Base-by-base conservation (phyloP, 2,888 invertebrate genomes). In the Amitus sp. region DNA sequence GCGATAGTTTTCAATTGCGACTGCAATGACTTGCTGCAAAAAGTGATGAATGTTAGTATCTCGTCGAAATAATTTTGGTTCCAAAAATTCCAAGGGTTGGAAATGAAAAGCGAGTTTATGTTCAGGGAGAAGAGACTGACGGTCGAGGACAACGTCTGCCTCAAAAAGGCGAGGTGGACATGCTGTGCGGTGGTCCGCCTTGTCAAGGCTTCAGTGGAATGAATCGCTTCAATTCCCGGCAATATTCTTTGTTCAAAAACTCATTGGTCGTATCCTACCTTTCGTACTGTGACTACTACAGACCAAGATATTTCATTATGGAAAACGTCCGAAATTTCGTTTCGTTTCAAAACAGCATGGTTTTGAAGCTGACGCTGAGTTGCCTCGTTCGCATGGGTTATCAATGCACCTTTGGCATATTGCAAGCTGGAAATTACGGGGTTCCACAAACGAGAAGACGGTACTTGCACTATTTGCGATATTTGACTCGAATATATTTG, bases 121-220 rank as follows among this genome's bases (percentile, higher is more conserved):
- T 45, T 69, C 68, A 84, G 83, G 88, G 88, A 1, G 83, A 85
- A 4, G 77, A 80, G 17, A 85, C 84, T 60, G 85, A 85, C 53
- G 76, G 76, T 1, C 83, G 83, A 13, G 87, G 87, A 0, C 83
- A 87, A 65, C 83, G 83, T 7, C 82, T 94, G 37, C 94, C 94
- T 0, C 83, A 85, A 77, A 90, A 88, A 74, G 93, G 93, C 0
- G 91, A 94, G 60, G 93, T 95, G 0, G 93, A 95, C 73, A 80
- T 95, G 57, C 81, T 95, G 23, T 92, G 93, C 74, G 95, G 94
- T 7, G 94, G 94, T 1, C 94, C 94, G 1, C 94, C 94, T 0
- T 95, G 94, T 76, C 94, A 95, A 82, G 94, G 94, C 2, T 95
- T 94, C 83, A 93, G 92, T 42, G 93, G 93, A 30, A 94, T 94